Evolutionary conservation across 2,888 invertebrate genomes (phyloP), one percentile per base, ranked within the genome.

Genomic region (Imbricaverruca yamaguchii): DNA sequence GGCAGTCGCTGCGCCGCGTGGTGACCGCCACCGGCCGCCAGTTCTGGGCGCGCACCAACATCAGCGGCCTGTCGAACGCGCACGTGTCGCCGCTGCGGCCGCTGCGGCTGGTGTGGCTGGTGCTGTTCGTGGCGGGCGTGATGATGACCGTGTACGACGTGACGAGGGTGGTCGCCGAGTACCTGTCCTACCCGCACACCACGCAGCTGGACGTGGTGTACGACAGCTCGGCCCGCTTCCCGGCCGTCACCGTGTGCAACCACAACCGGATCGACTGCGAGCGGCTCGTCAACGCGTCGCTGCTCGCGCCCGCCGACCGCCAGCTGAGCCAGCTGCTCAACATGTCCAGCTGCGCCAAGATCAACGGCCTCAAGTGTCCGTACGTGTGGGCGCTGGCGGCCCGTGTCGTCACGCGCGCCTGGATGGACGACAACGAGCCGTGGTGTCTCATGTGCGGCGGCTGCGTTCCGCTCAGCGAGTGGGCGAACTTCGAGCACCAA

Each of bases 171-270:
- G 2, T 80, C 39, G n/a, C 21, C 0, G 80, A 80, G 10, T 80
- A 80, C 12, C 21, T n/a, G 15, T 15, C 18, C 0, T 39, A 23
- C 13, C 80, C 59, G 18, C 63, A 80, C 53, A 80, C 59, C 39
- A 55, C 80, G 23, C 80, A 80, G 80, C 57, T 80, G 61, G 61
- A 61, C 23, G 39, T 63, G 56, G 80, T 61, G n/a, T 80, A 81
- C 79, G 80, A 69, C 59, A 25, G 59, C 15, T n/a, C 9, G 15
- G 65, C 80, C 63, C 15, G 67, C 15, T 82, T 83, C 39, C 83
- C 83, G 9, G 81, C 82, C 6, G 81, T 83, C 56, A 82, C 81
- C 21, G 80, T 83, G 10, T 83, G 83, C 63, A 83, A 82, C 78
- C 82, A 83, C 21, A 83, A 82, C 59, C 63, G 80, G n/a, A 57